Conservation (phyloP, 2,113 vertebrate genomes). For the Chunga burmeisteri region DNA sequence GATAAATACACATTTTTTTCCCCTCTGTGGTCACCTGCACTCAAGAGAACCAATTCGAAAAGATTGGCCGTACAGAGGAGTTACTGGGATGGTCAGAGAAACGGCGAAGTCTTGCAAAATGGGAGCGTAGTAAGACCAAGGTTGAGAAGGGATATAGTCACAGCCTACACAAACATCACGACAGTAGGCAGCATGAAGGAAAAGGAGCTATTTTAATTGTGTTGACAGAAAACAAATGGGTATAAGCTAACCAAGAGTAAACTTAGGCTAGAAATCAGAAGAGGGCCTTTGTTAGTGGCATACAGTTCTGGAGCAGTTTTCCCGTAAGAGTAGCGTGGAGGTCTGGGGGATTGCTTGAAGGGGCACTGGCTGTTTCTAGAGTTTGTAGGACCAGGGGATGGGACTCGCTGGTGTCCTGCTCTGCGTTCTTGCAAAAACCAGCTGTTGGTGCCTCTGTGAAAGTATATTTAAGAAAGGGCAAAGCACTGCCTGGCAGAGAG, state of each 20-base stretch:
- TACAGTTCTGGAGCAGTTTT: background rate
- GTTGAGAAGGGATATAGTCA: background rate
- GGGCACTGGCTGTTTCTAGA: background rate
- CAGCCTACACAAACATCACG: background rate
- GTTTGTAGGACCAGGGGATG: background rate
- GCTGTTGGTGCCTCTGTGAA: background rate
- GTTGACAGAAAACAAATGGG: background rate
- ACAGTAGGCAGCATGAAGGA: background rate
- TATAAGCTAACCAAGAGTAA: background rate
- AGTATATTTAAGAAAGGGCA: background rate
- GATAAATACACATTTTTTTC: background rate
- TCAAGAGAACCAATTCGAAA: background rate
- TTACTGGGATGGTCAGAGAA: background rate
- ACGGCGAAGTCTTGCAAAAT: background rate
- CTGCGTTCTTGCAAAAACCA: background rate
- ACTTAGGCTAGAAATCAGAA: background rate
- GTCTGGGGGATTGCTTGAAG: background rate
- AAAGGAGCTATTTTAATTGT: background rate
- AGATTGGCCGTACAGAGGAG: background rate
- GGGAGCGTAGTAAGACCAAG: background rate
- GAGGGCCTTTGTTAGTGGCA: background rate
- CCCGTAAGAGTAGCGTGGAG: rapidly evolving
- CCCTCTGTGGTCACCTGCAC: background rate
- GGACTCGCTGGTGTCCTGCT: background rate
- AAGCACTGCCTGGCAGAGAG: background rate